Evolutionary conservation across 1,140 invertebrate species (phyloP), one percentile per base, ranked within the genome.

Genomic region (Dinoponera quadriceps): DNA sequence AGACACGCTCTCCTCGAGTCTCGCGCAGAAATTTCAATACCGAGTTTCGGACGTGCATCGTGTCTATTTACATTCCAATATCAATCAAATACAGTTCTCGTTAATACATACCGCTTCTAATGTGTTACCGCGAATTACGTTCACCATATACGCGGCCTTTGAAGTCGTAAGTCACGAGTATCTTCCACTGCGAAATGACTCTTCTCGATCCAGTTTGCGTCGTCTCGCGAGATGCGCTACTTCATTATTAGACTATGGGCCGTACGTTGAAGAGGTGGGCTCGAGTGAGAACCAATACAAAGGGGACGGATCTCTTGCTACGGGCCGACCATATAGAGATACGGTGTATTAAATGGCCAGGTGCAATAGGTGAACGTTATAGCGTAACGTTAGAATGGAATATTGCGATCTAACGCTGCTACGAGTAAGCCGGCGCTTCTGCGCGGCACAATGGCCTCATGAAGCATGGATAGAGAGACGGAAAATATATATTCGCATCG

Each of bases 261-360:
- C 59, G 72, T 63, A 77, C n/a, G 60, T 65, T 48, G 72, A 77
- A 77, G 60, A 83, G 77, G n/a, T n/a, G n/a, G 72, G 38, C 62
- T 83, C 72, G 48, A n/a, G 60, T 27, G 48, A 82, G 51, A 51
- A 25, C 72, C 60, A 22, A 68, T 60, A 83, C 55, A 68, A 69
- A 59, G 62, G 62, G 27, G 20, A 66, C 29, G 25, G 59, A 60
- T 74, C 54, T 60, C 29, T 68, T 33, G 51, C 22, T 73, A 62
- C 69, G 69, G 73, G 77, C 88, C 82, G 55, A 60, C 57, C 85
- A 60, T 88, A 85, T 80, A 82, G 88, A 85, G 90, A 91, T 90
- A 89, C 82, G 85, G 87, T 60, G 65, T 90, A 90, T 90, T 89
- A 90, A 91, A 91, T 90, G 87, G 87, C 88, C 87, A 85, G 85